Conservation (phyloP, 2,888 invertebrate species). For the Formica aserva region DNA sequence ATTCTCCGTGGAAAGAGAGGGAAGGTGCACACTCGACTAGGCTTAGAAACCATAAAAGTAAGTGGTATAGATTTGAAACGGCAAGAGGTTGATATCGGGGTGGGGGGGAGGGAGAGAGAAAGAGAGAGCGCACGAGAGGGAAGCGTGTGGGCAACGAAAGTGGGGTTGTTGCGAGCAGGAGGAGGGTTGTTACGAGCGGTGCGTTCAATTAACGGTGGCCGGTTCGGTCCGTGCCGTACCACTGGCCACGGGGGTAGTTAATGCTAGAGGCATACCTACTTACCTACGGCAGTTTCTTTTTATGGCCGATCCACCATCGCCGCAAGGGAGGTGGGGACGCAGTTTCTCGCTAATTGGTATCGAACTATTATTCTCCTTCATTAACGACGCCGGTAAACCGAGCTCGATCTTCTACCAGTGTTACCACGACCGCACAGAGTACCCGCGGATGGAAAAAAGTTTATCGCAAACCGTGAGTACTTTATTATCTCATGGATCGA, state of each 20-base stretch:
- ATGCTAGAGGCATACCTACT: constrained; percentile 84
- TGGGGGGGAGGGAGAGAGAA: not conserved
- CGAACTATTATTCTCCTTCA: constrained; percentile 85
- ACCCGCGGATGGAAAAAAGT: not conserved
- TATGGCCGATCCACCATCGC: constrained; percentile 80
- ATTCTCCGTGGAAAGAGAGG: constrained; percentile 76
- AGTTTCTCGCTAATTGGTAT: constrained; percentile 85
- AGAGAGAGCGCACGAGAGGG: constrained; percentile 40
- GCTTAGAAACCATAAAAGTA: constrained; percentile 84
- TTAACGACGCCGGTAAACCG: constrained; percentile 79
- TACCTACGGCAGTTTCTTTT: constrained; percentile 85
- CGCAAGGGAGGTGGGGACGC: constrained; percentile 61
- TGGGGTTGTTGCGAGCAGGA: constrained; percentile 57
- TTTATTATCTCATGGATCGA: constrained; percentile 37
- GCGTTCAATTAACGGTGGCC: constrained; percentile 85
- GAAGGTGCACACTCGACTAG: constrained; percentile 80
- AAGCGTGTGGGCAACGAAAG: constrained; percentile 51
- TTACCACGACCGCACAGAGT: constrained; percentile 40
- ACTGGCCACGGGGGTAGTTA: constrained; percentile 82
- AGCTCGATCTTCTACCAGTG: constrained; percentile 54
- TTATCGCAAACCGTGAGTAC: not conserved
- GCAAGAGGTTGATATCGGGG: constrained; percentile 68
- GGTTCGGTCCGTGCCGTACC: constrained; percentile 77
- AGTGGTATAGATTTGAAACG: constrained; percentile 85
- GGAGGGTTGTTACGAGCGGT: constrained; percentile 83